Evolutionary conservation across 2,797 vertebrate genomes (phyloP), one percentile per base, ranked within the genome.

Genomic region (Pseudocheirus occidentalis): DNA sequence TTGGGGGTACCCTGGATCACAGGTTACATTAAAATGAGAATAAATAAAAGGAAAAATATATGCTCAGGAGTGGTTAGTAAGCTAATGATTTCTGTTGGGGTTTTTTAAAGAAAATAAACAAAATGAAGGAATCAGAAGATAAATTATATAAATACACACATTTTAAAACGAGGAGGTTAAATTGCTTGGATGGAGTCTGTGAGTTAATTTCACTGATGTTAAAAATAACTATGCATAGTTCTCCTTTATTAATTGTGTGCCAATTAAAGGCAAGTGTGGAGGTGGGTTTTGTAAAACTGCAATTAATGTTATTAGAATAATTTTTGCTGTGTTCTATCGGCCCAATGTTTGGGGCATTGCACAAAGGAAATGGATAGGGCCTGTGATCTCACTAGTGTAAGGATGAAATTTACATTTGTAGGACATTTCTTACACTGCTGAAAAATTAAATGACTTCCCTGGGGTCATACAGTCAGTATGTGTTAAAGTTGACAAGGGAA

Each of bases 171-270:
- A 81, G 66, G n/a, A 46, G 24, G 73, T 87, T 87, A 46, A 87
- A 50, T 87, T 46, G 9, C 73, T 87, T 87, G 73, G 40, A 87
- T 40, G n/a, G 73, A 50, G 40, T 87, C 73, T 87, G 40, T 87
- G 73, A 87, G 73, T 50, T 87, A 87, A 87, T 87, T 87, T 87
- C 40, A 87, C 40, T 91, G 89, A 57, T 87, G 87, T 91, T 55
- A 50, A 95, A 95, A 95, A 87, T 3, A 58, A 53, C 31, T 91
- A 16, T 16, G 54, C 66, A 73, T 73, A 90, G 29, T 55, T 66
- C 27, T 59, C 29, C n/a, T 81, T 95, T 56, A 55, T 55, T 81
- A 81, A 81, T 81, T 87, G 40, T 59, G 16, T 92, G 1, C 89
- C 55, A 87, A 55, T n/a, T 62, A 55, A 91, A 53, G 31, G 13